Evolutionary conservation across 2,113 vertebrate species (phyloP).

Genomic region (Pan paniscus): DNA sequence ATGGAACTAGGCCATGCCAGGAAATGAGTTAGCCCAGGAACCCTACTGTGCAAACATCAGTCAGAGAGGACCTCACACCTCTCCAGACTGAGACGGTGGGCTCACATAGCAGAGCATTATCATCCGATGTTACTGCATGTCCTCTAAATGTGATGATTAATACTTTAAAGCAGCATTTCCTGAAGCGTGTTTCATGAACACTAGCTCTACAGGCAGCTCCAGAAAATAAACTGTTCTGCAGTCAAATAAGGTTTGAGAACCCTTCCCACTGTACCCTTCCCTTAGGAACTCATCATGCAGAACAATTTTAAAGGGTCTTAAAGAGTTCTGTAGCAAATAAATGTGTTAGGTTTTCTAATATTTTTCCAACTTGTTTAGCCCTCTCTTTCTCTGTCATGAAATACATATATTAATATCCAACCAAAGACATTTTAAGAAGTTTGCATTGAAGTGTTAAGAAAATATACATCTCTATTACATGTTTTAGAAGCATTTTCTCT

Average conservation of each 20-base stretch:
- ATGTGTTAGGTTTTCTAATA: neutral
- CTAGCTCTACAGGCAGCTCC: neutral
- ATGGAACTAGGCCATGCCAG: neutral
- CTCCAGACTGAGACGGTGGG: neutral
- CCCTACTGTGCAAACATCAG: rapidly evolving
- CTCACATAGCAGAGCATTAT: neutral
- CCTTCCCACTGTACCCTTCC: neutral
- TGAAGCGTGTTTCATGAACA: neutral
- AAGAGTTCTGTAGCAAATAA: neutral
- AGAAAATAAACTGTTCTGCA: neutral
- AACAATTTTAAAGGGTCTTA: neutral
- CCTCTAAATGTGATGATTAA: neutral
- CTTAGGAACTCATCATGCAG: neutral
- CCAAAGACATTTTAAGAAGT: neutral
- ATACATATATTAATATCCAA: neutral
- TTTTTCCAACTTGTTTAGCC: neutral
- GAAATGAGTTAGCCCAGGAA: neutral
- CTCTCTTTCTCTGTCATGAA: neutral
- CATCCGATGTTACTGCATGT: neutral
- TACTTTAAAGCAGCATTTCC: neutral
- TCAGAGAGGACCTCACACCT: neutral
- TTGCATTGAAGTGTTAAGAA: neutral
- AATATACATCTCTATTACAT: neutral
- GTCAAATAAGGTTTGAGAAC: neutral
- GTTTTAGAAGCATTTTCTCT: neutral